Base-by-base conservation (phyloP, 2,888 invertebrate species). In the Lumbricus terrestris region DNA sequence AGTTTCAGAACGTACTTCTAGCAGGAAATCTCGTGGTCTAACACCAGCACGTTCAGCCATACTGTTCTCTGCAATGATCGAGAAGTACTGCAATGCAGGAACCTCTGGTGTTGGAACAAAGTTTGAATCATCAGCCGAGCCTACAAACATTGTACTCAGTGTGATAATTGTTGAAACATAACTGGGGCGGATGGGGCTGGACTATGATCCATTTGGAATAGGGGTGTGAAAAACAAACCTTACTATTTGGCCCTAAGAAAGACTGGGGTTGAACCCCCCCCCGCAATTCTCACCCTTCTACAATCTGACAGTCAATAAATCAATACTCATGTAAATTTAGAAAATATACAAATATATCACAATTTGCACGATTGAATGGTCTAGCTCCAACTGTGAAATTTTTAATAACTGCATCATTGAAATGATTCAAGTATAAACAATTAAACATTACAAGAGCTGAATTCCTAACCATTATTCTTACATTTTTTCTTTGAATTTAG, bases 11-110 rank as follows among this genome's bases (percentile, higher is more conserved):
- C 93, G 91, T 93, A 97, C 97, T 95, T 97, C 97, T 88, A 99
- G 96, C 82, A 99, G 96, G 95, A 98, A 99, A 95, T 99, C 99
- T 90, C 98, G 98, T 93, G 97, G 97, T 92, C 96, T 96, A 85
- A 99, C 96, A 0, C 99, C 99, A 4, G 99, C 98, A 95, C 97
- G 96, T 95, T 99, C 98, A 0, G 99, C 99, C 88, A 98, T 98
- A 90, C 99, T 99, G n/a, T 98, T 98, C 88, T 97, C 97, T 95
- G 99, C 99, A 16, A 99, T 99, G 94, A 98, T 98, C 94, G 99
- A 99, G 92, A 95, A 93, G 92, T 95, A 99, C 95, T 99, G 99
- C 90, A 99, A 96, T 90, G 98, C 99, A 8, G 99, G 99, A 94
- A 98, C 98, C 94, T 98, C 97, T 93, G 97, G 97, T 6, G 98